Percentiles rank a stretch among this genome's conserved stretches.
phyloP scores from a whole-genome alignment of 2,888 invertebrate genomes.

The Polydrusus tereticollis region DNA sequence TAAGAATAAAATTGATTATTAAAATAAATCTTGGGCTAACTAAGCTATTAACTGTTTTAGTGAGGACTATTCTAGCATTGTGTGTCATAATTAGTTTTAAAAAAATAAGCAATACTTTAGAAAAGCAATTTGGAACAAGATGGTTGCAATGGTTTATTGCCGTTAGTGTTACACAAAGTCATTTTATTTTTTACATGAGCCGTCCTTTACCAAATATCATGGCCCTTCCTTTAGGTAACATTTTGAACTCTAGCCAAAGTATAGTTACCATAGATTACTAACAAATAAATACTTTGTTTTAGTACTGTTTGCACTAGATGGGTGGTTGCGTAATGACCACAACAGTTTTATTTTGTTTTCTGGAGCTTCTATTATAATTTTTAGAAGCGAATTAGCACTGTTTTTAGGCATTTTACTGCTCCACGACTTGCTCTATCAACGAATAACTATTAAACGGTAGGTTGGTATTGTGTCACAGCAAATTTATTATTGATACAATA shows the following conservation, averaged over 20 bases:
- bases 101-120: constrained; percentile 79
- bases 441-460: constrained; percentile 78
- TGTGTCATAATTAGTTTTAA: constrained; percentile 82
- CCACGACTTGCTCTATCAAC: constrained; percentile 80
- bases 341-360: constrained; percentile 84
- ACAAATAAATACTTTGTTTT: constrained; percentile 59
- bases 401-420: constrained; percentile 88
- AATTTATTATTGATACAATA: no score
- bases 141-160: constrained; percentile 86
- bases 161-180: constrained; percentile 94
- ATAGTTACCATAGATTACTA: no score
- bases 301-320: constrained; percentile 89
- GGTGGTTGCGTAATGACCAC: constrained; percentile 85
- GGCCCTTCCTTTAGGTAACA: constrained; percentile 89
- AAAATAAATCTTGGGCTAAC: background rate
- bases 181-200: constrained; percentile 97
- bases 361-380: constrained; percentile 90
- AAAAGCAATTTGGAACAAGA: constrained; percentile 81
- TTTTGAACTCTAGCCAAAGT: constrained; percentile 15
- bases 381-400: constrained; percentile 89
- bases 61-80: constrained; percentile 83
- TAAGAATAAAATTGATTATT: constrained; percentile 62
- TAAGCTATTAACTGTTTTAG: constrained; percentile 70
- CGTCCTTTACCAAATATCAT: constrained; percentile 96
- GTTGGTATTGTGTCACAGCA: no score